Evolutionary conservation across 2,888 invertebrate species (phyloP), one percentile per base, ranked within the genome.

Genomic region (Drosophila vallismaia): DNA sequence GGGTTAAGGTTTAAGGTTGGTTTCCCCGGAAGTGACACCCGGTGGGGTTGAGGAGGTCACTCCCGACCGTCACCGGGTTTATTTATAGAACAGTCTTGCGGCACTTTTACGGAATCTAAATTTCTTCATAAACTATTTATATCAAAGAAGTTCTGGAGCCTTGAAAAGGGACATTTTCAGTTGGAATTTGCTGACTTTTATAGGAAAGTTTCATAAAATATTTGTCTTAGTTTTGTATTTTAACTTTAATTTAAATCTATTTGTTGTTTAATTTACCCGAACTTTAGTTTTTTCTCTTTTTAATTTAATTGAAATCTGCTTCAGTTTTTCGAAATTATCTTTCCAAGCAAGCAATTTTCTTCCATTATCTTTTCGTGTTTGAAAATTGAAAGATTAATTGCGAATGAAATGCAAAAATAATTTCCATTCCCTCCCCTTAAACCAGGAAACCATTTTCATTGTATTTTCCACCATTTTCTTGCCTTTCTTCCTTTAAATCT

Each of bases 341-440:
- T 33, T 33, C 3, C 33, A 1, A 4, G 14, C 49, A 68, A 31
- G 49, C 68, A 68, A 67, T 56, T 67, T 67, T 68, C 44, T 10
- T 40, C 38, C 14, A 49, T 55, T 68, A 67, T 49, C 56, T 50
- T 56, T 54, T 55, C 40, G 55, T 44, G 69, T 44, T 50, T 45
- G 48, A 31, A 67, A 67, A 67, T 57, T 67, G 52, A 64, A 64
- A 64, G 64, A 64, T 64, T 64, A 64, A 64, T 64, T 64, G 64
- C 68, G 44, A 67, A 38, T 45, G 45, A 68, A 67, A 57, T 67
- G 69, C 67, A 49, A 69, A 51, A 57, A 68, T 57, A 54, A 54
- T 66, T 66, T 66, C 48, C 46, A 45, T 38, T 33, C 31, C 38
- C 9, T 14, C 19, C 44, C 69, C 28, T 2, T 4, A 28, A 28